Evolutionary conservation across 2,888 invertebrate genomes (phyloP), one percentile per base, ranked within the genome.

Genomic region (Drosophila mimetica): DNA sequence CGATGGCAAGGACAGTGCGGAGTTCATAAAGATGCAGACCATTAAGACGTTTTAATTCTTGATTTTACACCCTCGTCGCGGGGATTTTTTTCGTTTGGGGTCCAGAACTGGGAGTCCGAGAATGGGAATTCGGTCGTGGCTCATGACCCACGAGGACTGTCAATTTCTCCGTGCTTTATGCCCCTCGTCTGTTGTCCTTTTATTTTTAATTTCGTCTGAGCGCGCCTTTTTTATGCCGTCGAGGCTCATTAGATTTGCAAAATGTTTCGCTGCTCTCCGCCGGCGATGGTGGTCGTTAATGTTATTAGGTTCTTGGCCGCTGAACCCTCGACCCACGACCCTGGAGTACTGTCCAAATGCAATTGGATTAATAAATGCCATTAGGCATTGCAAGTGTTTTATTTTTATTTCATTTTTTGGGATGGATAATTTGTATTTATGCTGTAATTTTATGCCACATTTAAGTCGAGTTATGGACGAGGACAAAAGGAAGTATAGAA

Each of bases 221-320:
- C 57, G 59, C 42, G 48, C 46, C 53, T 74, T 82, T 89, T 87
- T 91, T 88, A 90, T 89, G 89, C 88, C 87, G 91, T 90, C 87
- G 84, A 89, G 91, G 91, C 90, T 91, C 91, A 91, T 91, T 91
- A 91, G 89, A 91, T 88, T 89, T 86, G 88, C 90, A 76, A 89
- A 90, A 89, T 90, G 89, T 88, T 89, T 85, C 80, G 79, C 71
- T 14, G 16, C 13, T 30, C 11, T 30, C 16, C 46, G 30, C 46
- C 75, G 67, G 25, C 64, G 61, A 72, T 71, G 67, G 73, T 52
- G 83, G 83, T 83, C 87, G 75, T 83, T 85, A 87, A 79, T 87
- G 85, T 85, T 87, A 86, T 86, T 86, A 83, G 71, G 78, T 70
- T 74, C 67, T 9, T 30, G 30, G 30, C 1, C 30, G 11, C 30